Percentiles rank a stretch among this genome's conserved stretches.
These are phyloP conservation scores for Chondrilla cf. caribensis DNA, from an alignment of 37 sponge, comb jelly and placozoan genomes.

Conservation along the genomic window DNA sequence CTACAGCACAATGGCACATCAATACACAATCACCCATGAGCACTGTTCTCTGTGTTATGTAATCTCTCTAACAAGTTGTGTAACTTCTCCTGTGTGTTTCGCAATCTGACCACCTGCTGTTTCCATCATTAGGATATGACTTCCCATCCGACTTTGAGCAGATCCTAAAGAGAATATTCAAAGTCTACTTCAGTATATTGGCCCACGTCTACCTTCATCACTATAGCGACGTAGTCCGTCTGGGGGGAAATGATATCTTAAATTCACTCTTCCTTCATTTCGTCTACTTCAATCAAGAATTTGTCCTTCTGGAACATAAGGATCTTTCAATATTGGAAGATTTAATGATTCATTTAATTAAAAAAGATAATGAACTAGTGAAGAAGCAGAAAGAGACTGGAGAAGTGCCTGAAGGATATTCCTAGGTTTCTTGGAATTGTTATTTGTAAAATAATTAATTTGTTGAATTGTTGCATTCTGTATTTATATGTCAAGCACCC, in stretches of 20 bases:
- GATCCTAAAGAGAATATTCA: constrained; percentile 73
- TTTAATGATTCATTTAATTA: constrained; percentile 51
- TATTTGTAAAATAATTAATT: too few species aligned
- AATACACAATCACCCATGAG: too few species aligned
- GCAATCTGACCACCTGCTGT: too few species aligned
- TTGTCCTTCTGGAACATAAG: constrained; percentile 64
- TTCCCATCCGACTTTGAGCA: constrained; percentile 72
- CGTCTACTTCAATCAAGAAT: constrained; percentile 82
- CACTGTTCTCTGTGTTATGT: too few species aligned
- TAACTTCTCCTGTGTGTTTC: too few species aligned
- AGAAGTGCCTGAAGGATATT: background rate
- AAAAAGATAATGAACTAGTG: constrained; percentile 44
- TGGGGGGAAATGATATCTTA: constrained; percentile 57
- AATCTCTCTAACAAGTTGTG: too few species aligned
- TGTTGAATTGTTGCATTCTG: too few species aligned
- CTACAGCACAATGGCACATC: too few species aligned
- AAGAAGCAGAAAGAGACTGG: constrained; percentile 22
- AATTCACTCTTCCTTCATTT: constrained; percentile 87
- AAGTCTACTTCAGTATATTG: constrained; percentile 69
- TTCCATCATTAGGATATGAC: constrained; percentile 56
- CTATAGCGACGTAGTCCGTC: constrained; percentile 43
- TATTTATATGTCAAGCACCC: too few species aligned
- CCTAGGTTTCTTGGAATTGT: too few species aligned
- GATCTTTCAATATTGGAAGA: constrained; percentile 71
- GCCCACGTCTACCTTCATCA: constrained; percentile 91